These are phyloP conservation scores for Aptenodytes forsteri DNA, from an alignment of 2,113 vertebrate species.

Conservation along the genomic window DNA sequence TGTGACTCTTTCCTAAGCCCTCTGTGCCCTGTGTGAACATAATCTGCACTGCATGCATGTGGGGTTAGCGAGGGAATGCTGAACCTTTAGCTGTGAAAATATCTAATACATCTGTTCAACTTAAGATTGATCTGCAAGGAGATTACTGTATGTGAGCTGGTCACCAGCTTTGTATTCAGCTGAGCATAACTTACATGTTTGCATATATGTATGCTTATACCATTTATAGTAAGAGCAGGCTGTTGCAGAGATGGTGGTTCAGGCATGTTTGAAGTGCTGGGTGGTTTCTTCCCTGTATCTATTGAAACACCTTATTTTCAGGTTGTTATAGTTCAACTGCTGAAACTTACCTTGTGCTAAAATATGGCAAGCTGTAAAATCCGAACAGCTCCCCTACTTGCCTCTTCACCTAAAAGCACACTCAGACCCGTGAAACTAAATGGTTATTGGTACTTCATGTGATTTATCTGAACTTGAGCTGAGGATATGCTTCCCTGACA, in stretches of 20 bases:
- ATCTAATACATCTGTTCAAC: neutral
- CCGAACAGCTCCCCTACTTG: neutral
- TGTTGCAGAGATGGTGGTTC: neutral
- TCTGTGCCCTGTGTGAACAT: neutral
- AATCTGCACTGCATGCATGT: neutral
- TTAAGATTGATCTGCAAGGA: neutral
- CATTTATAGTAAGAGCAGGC: neutral
- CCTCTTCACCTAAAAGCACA: neutral
- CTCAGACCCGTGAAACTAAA: neutral
- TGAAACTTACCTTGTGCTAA: neutral
- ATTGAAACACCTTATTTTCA: neutral
- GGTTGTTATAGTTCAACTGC: neutral
- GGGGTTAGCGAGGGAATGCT: neutral
- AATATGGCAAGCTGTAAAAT: neutral
- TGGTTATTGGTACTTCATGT: neutral
- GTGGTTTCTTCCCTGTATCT: neutral
- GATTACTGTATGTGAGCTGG: neutral
- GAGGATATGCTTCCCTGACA: neutral
- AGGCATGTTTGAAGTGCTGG: neutral
- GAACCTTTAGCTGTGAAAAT: neutral
- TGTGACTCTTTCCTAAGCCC: neutral
- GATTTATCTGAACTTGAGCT: neutral
- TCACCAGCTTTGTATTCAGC: neutral
- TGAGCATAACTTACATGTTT: neutral
- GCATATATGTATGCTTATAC: neutral